Evolutionary conservation across 2,888 invertebrate species (phyloP), one percentile per base, ranked within the genome.

Genomic region (Capitulum mitella): DNA sequence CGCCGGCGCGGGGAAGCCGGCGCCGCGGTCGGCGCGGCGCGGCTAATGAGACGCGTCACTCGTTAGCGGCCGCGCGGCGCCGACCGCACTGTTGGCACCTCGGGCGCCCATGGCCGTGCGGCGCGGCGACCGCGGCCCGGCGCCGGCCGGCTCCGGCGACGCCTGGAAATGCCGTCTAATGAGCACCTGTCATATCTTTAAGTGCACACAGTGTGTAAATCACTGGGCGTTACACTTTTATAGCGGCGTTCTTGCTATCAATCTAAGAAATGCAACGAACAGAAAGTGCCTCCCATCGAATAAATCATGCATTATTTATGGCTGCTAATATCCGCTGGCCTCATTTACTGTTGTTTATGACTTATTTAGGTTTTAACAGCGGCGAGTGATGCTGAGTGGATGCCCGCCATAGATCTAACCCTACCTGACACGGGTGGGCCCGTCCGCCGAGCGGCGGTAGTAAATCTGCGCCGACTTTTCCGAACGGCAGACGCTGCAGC

Each of bases 1-100:
- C 91, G 14, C 92, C 89, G n/a, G 46, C 93, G 85, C 0, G 92
- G 90, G 80, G 93, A 43, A 12, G 93, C 85, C 92, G 93, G 3
- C 93, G 86, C 84, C 93, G 93, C 40, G 93, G 87, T 32, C 93
- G 91, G 43, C 92, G 93, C 88, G 94, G 94, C 34, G 19, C n/a
- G 51, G 43, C 43, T 34, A 48, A 26, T 32, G 29, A 32, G 32
- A 32, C 37, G 40, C 40, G 51, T 22, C 22, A 29, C 48, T 58
- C 26, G 34, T 64, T 64, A 64, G 64, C 64, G 34, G 34, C 64
- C 16, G 34, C 29, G 64, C 34, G 34, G 34, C 5, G 58, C 64
- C 64, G 64, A 34, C 64, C 10, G 64, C 29, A 19, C 34, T 34
- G 26, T 70, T 70, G 40, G 40, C 70, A 70, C 70, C 70, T 70